A percentile compares a stretch with the other conserved stretches of the same genome.
phyloP scores from a whole-genome alignment of 2,888 invertebrate genomes.

The Deilephila elpenor region DNA sequence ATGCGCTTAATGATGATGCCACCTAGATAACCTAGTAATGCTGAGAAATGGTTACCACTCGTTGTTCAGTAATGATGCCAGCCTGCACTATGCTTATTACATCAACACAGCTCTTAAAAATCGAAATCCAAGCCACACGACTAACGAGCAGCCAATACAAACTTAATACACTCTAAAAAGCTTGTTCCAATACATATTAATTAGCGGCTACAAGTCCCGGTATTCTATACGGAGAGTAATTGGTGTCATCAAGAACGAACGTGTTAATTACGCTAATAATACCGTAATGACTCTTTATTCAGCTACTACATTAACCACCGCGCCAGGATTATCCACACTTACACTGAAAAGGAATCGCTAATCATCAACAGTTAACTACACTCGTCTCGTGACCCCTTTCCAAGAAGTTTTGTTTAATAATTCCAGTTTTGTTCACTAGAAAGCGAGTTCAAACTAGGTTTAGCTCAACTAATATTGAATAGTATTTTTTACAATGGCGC shows the following conservation, averaged over 20 bases:
- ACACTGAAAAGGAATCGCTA: neutral
- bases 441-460: neutral
- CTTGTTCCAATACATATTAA: neutral
- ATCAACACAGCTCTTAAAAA: too few relatives aligned
- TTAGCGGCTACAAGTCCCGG: neutral
- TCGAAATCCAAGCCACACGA: neutral
- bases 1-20: too few relatives aligned
- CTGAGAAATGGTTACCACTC: too few relatives aligned
- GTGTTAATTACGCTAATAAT: conserved; percentile 13
- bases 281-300: neutral
- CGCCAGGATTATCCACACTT: neutral
- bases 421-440: conserved; percentile 6
- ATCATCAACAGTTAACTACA: neutral
- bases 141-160: neutral
- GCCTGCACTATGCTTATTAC: too few relatives aligned
- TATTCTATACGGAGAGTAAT: conserved; percentile 3
- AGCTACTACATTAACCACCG: neutral
- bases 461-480: neutral
- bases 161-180: neutral
- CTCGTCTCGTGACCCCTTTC: neutral
- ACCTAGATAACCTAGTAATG: too few relatives aligned
- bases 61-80: too few relatives aligned
- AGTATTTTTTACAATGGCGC: too few relatives aligned
- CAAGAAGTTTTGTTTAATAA: neutral
- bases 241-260: neutral